phyloP scores from a whole-genome alignment of 2,113 vertebrate genomes.

The Saccopteryx leptura region DNA sequence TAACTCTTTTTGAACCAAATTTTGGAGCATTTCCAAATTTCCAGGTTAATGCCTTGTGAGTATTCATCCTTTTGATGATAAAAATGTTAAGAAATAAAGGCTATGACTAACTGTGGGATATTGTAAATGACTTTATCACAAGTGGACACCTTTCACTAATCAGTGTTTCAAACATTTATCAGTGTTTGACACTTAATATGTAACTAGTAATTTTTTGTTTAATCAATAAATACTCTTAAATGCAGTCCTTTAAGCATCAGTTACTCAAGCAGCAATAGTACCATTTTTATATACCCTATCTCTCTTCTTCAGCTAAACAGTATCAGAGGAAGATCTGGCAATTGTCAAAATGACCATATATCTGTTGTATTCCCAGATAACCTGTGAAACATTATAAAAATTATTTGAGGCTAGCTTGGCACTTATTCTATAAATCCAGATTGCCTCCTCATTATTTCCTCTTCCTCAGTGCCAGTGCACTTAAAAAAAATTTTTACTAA shows the following conservation, averaged over 20 bases:
- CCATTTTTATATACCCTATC: too few relatives aligned
- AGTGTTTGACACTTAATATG: background rate
- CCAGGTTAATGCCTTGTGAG: background rate
- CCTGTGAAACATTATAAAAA: too few relatives aligned
- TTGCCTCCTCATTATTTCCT: too few relatives aligned
- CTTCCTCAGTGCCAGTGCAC: too few relatives aligned
- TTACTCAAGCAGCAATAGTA: background rate
- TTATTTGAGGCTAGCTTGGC: too few relatives aligned
- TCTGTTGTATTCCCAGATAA: too few relatives aligned
- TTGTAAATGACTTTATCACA: background rate
- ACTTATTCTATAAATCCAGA: too few relatives aligned
- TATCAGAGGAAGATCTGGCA: too few relatives aligned
- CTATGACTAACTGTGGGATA: background rate
- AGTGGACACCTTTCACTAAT: background rate
- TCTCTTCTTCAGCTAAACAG: too few relatives aligned
- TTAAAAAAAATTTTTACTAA: too few relatives aligned
- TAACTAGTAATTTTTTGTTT: conserved; percentile 21
- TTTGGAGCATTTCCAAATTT: background rate
- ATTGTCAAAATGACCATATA: too few relatives aligned
- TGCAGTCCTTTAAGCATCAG: background rate
- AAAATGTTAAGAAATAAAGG: background rate
- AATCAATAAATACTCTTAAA: background rate
- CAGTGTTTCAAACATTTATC: background rate
- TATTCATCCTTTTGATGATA: conserved; percentile 39
- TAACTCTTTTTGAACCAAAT: conserved; percentile 3